Percentiles rank a stretch among this genome's conserved stretches.
These are phyloP conservation scores for Colinus virginianus DNA, from an alignment of 2,113 vertebrate species.

Conservation along the genomic window DNA sequence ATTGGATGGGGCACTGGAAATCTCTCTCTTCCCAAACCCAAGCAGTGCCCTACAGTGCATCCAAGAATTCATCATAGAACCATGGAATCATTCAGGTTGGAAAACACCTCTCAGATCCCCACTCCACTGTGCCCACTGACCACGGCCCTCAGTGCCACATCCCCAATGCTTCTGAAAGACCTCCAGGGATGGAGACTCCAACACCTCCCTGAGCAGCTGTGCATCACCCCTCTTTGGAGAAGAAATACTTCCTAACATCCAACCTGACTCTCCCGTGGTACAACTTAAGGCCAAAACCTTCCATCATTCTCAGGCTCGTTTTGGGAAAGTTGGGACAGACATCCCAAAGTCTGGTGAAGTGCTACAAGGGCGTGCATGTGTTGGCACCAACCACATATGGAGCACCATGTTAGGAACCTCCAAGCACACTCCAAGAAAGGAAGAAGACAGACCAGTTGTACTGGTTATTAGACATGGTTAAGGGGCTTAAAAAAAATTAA, in stretches of 20 bases:
- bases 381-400: conserved; percentile 27
- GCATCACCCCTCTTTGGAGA: too few species aligned
- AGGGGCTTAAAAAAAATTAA: conserved; percentile 16
- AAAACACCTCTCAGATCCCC: too few species aligned
- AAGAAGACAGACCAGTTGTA: conserved; percentile 63
- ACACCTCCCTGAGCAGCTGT: too few species aligned
- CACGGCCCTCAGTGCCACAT: too few species aligned
- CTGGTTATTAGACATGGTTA: conserved; percentile 57
- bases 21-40: neutral
- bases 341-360: neutral
- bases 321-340: neutral
- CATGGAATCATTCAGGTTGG: too few species aligned
- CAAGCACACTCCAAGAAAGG: conserved; percentile 40
- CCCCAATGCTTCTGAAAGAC: too few species aligned
- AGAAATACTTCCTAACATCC: too few species aligned
- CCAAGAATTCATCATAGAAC: neutral
- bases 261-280: too few species aligned
- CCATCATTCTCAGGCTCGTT: neutral
- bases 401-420: conserved; percentile 21
- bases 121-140: too few species aligned
- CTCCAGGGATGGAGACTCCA: too few species aligned
- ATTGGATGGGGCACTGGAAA: neutral
- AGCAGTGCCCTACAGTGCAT: neutral
- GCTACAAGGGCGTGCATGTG: neutral
- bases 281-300: too few species aligned